Evolutionary conservation across 2,888 invertebrate species (phyloP).

Genomic region (Venusia cambrica): DNA sequence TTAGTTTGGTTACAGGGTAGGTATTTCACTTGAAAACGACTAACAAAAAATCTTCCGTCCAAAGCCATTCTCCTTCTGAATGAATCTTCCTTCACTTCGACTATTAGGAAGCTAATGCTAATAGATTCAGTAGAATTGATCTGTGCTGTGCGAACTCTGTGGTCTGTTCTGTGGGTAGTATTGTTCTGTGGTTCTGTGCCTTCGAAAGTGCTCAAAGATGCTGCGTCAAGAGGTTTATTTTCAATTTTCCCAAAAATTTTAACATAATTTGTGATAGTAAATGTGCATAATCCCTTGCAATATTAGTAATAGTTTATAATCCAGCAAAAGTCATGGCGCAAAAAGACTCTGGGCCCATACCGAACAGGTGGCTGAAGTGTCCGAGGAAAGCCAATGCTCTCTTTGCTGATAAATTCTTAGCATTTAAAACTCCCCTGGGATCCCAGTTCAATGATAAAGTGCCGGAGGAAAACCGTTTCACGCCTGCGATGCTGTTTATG

Average conservation of each 20-base stretch:
- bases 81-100: too few species aligned
- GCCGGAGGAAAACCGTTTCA: constrained; percentile 90
- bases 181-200: too few species aligned
- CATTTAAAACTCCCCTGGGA: constrained; percentile 96
- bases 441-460: constrained; percentile 91
- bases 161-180: too few species aligned
- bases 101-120: too few species aligned
- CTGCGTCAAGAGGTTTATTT: constrained; percentile 30
- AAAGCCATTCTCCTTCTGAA: too few species aligned
- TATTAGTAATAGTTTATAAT: constrained; percentile 24
- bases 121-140: too few species aligned
- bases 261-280: constrained; percentile 10
- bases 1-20: too few species aligned
- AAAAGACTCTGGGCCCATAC: constrained; percentile 83
- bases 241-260: constrained; percentile 18
- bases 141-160: too few species aligned
- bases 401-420: constrained; percentile 92
- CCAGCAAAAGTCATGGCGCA: constrained; percentile 52
- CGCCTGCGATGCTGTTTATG: constrained; percentile 92
- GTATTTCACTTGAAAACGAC: too few species aligned
- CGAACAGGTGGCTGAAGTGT: constrained; percentile 93
- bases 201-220: constrained; percentile 26
- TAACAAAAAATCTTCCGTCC: too few species aligned
- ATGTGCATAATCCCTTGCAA: constrained; percentile 25
- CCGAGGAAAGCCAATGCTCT: constrained; percentile 89